phyloP scores from a whole-genome alignment of 2,797 vertebrate genomes.

The Prionace glauca region DNA sequence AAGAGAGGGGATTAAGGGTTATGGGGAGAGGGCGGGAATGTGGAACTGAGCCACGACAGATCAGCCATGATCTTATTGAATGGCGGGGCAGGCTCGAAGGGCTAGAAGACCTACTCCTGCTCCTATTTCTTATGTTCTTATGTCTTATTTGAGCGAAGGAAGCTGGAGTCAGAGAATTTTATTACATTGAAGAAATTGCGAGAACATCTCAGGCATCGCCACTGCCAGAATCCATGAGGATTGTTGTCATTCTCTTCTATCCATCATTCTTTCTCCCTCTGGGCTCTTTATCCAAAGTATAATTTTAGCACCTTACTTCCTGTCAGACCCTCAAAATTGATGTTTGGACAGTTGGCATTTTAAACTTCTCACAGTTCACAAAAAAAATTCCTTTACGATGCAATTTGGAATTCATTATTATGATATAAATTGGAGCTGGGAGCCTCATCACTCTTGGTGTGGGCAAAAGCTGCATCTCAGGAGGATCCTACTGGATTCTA shows the following conservation, averaged over 20 bases:
- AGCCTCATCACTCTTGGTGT: neutral
- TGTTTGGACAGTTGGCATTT: neutral
- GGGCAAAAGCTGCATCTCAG: neutral
- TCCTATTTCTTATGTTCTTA: no score
- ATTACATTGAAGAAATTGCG: neutral
- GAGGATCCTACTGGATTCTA: neutral
- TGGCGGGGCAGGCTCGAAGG: no score
- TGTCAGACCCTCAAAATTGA: neutral
- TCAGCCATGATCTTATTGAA: no score
- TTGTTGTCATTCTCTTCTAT: neutral
- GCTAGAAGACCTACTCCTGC: no score
- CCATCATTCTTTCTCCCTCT: neutral
- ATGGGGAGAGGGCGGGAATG: no score
- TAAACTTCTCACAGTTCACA: neutral
- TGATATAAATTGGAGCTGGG: neutral
- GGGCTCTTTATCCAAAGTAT: neutral
- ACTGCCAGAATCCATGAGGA: neutral
- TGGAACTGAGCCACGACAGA: no score
- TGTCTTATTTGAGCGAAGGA: neutral
- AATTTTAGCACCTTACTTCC: neutral
- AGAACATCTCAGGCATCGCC: neutral
- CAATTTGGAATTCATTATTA: neutral
- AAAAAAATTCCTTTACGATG: neutral
- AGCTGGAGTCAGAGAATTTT: neutral
- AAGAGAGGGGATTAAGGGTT: no score